Evolutionary conservation across 1,140 invertebrate species (phyloP).

Genomic region (Scylla paramamosain): DNA sequence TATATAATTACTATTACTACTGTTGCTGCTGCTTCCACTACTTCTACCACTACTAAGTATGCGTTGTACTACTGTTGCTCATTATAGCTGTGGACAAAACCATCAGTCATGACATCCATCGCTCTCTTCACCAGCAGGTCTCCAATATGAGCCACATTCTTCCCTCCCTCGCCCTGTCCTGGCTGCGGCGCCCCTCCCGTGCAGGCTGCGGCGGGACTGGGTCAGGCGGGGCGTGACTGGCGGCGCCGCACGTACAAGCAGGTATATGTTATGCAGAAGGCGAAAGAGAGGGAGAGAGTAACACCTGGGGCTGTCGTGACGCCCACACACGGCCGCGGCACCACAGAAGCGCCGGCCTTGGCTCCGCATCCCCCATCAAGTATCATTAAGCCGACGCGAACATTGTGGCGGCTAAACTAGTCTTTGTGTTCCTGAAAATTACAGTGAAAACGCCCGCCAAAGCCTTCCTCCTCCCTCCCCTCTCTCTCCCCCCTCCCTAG

Average conservation of each 20-base stretch:
- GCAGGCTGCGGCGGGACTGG: too few species aligned
- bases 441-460: conserved; percentile 45
- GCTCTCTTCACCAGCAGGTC: too few species aligned
- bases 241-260: neutral
- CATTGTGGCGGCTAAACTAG: conserved; percentile 45
- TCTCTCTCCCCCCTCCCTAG: neutral
- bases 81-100: too few species aligned
- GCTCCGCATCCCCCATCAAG: conserved; percentile 5
- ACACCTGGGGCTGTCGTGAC: neutral
- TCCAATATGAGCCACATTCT: too few species aligned
- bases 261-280: neutral
- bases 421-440: conserved; percentile 42
- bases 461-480: neutral
- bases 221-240: too few species aligned
- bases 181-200: too few species aligned
- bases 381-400: conserved; percentile 37
- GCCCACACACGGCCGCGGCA: neutral
- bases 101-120: too few species aligned
- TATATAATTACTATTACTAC: too few species aligned
- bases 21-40: too few species aligned
- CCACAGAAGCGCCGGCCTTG: conserved; percentile 17
- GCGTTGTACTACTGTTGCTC: too few species aligned
- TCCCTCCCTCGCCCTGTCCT: too few species aligned
- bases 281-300: neutral
- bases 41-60: too few species aligned